Evolutionary conservation across 2,888 invertebrate species (phyloP).

Genomic region (Sinotaia quadrata): DNA sequence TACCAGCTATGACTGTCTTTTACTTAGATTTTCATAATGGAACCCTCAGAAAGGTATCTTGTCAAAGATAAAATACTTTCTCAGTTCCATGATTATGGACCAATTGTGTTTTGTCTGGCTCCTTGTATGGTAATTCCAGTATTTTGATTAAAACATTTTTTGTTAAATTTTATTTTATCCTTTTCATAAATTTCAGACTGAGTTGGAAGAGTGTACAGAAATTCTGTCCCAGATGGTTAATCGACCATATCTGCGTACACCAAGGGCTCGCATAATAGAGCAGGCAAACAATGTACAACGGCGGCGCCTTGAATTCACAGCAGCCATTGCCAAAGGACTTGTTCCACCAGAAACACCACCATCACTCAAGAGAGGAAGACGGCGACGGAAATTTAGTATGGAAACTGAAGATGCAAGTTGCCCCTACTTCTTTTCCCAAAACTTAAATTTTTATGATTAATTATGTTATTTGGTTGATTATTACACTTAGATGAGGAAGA

Average conservation of each 20-base stretch:
- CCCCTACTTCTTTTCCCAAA: background rate
- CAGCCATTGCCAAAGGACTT: constrained; percentile 76
- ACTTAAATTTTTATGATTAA: too few species aligned
- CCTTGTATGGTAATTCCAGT: too few species aligned
- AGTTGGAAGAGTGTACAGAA: constrained; percentile 79
- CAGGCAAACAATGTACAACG: constrained; percentile 77
- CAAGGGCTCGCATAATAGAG: constrained; percentile 78
- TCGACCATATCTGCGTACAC: constrained; percentile 77
- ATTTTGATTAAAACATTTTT: too few species aligned
- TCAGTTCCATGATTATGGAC: too few species aligned
- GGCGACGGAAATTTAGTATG: constrained; percentile 64
- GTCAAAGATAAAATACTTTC: too few species aligned
- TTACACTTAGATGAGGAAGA: background rate
- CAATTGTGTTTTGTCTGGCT: too few species aligned
- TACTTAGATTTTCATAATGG: too few species aligned
- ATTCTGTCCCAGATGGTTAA: constrained; percentile 80
- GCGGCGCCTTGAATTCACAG: constrained; percentile 78
- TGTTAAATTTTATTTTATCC: too few species aligned
- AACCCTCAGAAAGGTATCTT: too few species aligned
- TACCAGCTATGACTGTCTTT: too few species aligned
- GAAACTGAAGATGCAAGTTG: constrained; percentile 67
- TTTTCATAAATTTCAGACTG: too few species aligned
- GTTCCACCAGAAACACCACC: constrained; percentile 77
- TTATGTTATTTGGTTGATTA: background rate
- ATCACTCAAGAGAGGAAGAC: constrained; percentile 73